phyloP scores from a whole-genome alignment of 2,113 vertebrate species.

The Cheirogaleus medius region DNA sequence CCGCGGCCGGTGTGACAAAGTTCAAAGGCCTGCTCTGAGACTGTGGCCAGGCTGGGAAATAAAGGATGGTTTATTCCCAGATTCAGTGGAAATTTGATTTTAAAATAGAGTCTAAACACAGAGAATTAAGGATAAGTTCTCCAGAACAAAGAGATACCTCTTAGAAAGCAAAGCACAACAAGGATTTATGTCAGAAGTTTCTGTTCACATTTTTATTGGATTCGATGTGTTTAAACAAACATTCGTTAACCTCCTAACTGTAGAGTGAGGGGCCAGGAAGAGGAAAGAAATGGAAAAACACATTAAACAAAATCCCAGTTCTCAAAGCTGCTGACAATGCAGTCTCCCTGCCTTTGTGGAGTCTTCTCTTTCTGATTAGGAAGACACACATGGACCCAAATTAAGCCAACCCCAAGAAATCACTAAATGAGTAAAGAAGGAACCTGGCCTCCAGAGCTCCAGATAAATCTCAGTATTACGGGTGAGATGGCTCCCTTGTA shows the following conservation, averaged over 20 bases:
- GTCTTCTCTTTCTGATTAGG: background rate
- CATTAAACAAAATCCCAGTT: background rate
- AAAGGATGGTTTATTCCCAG: slow-evolving; percentile 34
- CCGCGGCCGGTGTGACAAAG: background rate
- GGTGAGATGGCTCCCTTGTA: background rate
- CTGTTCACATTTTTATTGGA: background rate
- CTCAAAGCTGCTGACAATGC: background rate
- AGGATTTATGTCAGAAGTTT: background rate
- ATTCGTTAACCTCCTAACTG: background rate
- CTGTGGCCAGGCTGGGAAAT: slow-evolving; percentile 30
- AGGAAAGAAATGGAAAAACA: slow-evolving; percentile 19
- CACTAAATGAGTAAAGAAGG: background rate
- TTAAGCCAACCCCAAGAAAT: background rate
- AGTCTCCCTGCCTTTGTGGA: background rate
- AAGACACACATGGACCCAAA: background rate
- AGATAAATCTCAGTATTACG: background rate
- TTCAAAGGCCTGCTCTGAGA: slow-evolving; percentile 37
- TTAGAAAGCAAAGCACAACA: slow-evolving; percentile 6
- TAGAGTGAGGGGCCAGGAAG: background rate
- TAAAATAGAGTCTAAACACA: slow-evolving; percentile 20
- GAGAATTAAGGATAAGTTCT: slow-evolving; percentile 39
- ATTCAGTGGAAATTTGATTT: slow-evolving; percentile 56
- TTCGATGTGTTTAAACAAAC: background rate
- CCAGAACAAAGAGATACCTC: slow-evolving; percentile 6
- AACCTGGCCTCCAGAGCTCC: background rate